Conservation (phyloP, 2,797 vertebrate genomes). For the Eurystomus glaucurus region DNA sequence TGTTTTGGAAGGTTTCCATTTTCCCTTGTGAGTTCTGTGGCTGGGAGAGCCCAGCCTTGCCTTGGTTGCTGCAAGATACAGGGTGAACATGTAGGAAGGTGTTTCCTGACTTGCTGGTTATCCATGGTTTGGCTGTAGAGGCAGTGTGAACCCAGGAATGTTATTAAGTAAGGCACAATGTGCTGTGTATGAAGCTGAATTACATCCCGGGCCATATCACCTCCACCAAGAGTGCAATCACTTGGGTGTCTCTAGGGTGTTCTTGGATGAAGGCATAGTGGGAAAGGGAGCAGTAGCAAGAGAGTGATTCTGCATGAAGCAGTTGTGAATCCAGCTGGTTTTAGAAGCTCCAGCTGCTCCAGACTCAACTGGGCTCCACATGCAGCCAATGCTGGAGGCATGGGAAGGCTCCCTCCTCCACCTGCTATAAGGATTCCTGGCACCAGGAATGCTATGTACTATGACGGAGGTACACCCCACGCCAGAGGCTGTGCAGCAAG, state of each 20-base stretch:
- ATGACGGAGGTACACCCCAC: background rate
- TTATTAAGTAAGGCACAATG: background rate
- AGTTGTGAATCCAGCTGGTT: background rate
- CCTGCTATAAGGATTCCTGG: background rate
- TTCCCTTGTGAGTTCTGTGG: background rate
- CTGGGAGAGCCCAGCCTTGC: background rate
- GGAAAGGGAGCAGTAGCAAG: background rate
- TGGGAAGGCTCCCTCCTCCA: background rate
- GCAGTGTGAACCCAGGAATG: background rate
- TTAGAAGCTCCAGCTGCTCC: background rate
- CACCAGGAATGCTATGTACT: fast-evolving
- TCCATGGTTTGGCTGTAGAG: background rate
- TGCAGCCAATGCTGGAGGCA: fast-evolving
- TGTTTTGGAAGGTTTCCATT: background rate
- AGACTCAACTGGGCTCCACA: background rate
- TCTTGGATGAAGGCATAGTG: background rate
- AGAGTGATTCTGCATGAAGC: background rate
- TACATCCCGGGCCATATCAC: background rate
- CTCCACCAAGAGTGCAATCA: background rate
- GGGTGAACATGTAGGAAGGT: fast-evolving
- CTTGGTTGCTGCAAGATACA: background rate
- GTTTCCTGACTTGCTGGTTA: background rate
- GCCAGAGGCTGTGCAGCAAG: background rate
- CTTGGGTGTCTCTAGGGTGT: background rate
- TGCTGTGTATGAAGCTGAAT: background rate